Evolutionary conservation across 2,888 invertebrate genomes (phyloP).

Genomic region (Blera fallax): DNA sequence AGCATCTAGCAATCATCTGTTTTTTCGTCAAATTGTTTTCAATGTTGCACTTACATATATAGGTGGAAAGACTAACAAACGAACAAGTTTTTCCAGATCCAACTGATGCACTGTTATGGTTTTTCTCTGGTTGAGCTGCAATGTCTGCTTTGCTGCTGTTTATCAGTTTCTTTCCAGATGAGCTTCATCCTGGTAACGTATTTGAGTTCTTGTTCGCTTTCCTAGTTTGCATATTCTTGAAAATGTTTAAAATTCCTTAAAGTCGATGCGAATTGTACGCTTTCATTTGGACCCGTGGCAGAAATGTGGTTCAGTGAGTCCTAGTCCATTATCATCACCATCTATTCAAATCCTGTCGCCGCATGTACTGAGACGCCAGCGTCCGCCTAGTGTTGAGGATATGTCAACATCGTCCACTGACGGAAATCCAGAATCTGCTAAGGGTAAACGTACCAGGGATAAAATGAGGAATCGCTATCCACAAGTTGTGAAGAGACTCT

Average conservation of each 20-base stretch:
- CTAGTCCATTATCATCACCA: conserved; percentile 79
- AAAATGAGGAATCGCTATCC: conserved; percentile 81
- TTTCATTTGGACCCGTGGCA: conserved; percentile 82
- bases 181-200: conserved; percentile 64
- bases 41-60: conserved; percentile 11
- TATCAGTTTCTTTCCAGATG: conserved; percentile 77
- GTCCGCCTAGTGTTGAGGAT: conserved; percentile 79
- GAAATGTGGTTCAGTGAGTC: conserved; percentile 79
- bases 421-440: conserved; percentile 58
- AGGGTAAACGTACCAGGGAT: conserved; percentile 68
- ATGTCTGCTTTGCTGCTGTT: conserved; percentile 40
- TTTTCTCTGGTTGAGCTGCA: conserved; percentile 3
- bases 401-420: conserved; percentile 73
- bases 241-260: conserved; percentile 43
- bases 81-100: conserved; percentile 67
- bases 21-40: conserved; percentile 32
- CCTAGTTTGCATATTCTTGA: conserved; percentile 12
- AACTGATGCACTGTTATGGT: neutral
- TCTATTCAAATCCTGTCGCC: conserved; percentile 79
- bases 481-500: conserved; percentile 82
- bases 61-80: conserved; percentile 23
- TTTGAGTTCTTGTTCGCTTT: conserved; percentile 29
- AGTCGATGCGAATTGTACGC: conserved; percentile 81
- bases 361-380: conserved; percentile 79
- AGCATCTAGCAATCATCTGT: conserved; percentile 46